phyloP scores from a whole-genome alignment of 2,113 vertebrate genomes.

The Pelecanus crispus region DNA sequence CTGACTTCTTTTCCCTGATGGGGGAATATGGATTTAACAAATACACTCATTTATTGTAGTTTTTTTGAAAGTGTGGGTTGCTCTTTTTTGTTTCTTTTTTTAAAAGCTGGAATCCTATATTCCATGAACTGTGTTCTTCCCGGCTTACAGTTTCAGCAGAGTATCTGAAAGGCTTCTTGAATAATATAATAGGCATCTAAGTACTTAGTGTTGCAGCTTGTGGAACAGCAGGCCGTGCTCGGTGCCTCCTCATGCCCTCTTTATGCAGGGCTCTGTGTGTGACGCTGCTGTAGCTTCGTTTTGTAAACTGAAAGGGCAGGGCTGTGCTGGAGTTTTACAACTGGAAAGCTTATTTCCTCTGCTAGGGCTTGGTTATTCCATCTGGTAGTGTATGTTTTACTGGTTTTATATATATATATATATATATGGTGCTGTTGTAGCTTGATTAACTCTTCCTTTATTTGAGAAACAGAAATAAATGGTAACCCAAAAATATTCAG shows the following conservation, averaged over 20 bases:
- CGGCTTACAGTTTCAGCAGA: neutral
- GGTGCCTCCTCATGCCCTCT: neutral
- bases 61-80: neutral
- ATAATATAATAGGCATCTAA: neutral
- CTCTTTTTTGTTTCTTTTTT: neutral
- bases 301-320: neutral
- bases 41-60: neutral
- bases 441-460: neutral
- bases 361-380: neutral
- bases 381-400: neutral
- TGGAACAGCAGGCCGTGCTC: neutral
- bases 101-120: neutral
- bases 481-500: fast-evolving
- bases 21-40: neutral
- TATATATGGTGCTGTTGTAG: neutral
- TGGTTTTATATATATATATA: neutral
- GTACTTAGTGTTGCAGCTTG: neutral
- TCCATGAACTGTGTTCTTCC: neutral
- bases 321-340: neutral
- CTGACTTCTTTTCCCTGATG: neutral
- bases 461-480: neutral
- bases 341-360: neutral
- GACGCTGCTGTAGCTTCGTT: neutral
- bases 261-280: neutral
- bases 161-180: neutral